These are phyloP conservation scores for Cylas formicarius DNA, from an alignment of 1,140 invertebrate genomes.

Conservation along the genomic window DNA sequence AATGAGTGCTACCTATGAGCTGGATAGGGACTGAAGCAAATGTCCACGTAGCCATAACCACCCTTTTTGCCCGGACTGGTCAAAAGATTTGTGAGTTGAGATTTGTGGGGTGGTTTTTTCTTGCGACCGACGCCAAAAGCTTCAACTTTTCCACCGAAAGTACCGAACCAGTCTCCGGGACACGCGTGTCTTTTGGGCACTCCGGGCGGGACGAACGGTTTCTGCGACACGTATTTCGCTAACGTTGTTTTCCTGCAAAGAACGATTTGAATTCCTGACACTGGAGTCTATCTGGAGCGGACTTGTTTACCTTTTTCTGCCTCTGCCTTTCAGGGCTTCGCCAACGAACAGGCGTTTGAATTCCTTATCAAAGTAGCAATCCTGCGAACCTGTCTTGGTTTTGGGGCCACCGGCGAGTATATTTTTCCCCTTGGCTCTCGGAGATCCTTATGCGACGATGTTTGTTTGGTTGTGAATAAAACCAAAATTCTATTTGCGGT, in stretches of 20 bases:
- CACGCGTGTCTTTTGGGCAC: slow-evolving; percentile 30
- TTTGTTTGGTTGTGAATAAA: not conserved
- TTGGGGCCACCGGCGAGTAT: slow-evolving; percentile 24
- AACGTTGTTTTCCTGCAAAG: slow-evolving; percentile 14
- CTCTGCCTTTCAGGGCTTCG: slow-evolving; percentile 28
- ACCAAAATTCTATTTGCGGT: not conserved
- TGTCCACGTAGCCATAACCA: slow-evolving; percentile 38
- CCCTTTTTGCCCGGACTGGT: slow-evolving; percentile 36
- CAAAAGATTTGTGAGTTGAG: slow-evolving; percentile 23
- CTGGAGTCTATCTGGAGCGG: not conserved
- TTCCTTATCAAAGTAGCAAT: slow-evolving; percentile 38
- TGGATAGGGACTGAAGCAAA: slow-evolving; percentile 37
- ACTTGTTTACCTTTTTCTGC: slow-evolving; percentile 8
- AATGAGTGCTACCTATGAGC: slow-evolving; percentile 36
- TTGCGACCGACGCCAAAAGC: slow-evolving; percentile 27
- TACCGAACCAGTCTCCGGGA: slow-evolving; percentile 39
- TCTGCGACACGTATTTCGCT: slow-evolving; percentile 25
- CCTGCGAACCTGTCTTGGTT: slow-evolving; percentile 30
- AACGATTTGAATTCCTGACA: not conserved
- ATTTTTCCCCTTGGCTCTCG: slow-evolving; percentile 17
- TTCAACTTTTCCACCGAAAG: slow-evolving; percentile 31
- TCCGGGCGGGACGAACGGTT: slow-evolving; percentile 25
- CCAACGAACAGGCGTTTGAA: slow-evolving; percentile 36
- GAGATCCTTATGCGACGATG: slow-evolving; percentile 5
- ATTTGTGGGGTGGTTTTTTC: slow-evolving; percentile 17